Evolutionary conservation across 2,797 vertebrate genomes (phyloP), one percentile per base, ranked within the genome.

Genomic region (Eupleurogrammus muticus): DNA sequence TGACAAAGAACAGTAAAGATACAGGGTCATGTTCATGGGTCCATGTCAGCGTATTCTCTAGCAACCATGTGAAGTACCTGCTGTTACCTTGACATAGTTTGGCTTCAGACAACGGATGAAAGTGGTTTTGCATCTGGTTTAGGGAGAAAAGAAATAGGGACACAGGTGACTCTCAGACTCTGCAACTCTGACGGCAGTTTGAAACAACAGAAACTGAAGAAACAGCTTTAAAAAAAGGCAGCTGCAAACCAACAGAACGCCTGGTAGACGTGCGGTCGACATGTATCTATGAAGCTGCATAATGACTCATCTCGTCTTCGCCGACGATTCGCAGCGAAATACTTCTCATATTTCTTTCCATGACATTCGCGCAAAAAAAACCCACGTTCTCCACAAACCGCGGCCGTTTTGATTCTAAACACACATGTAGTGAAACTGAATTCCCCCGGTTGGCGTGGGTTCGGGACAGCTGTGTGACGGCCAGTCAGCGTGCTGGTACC

Each of bases 41-140:
- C 19, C 5, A 5, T 48, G 21, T 54, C 24, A 34, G 13, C 14
- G 40, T 12, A 48, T 11, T 11, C 17, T 19, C 6, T 17, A 44
- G 11, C 12, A 34, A 49, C 17, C 7, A 23, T 35, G 14, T 46
- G 16, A 32, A 80, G 24, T 10, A 35, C 12, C 3, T 40, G 20
- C 0, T 19, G 82, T 87, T 94, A 98, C 97, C 96, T 96, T 96
- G 63, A 95, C 83, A 9, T 92, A 93, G 76, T 97, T 98, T 74
- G 97, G 96, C 62, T 91, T 93, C 89, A 99, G 92, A 82, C 97
- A 99, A n/a, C 93, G 94, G 77, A 99, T 89, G 68, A 96, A 95
- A 48, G 91, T 95, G 38, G 94, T 80, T 55, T 93, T 96, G 83
- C 95, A 96, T 83, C 97, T 99, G 77, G 17, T 47, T 48, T 49